Evolutionary conservation across 2,797 vertebrate species (phyloP).

Genomic region (Schizothorax lantsangensis): DNA sequence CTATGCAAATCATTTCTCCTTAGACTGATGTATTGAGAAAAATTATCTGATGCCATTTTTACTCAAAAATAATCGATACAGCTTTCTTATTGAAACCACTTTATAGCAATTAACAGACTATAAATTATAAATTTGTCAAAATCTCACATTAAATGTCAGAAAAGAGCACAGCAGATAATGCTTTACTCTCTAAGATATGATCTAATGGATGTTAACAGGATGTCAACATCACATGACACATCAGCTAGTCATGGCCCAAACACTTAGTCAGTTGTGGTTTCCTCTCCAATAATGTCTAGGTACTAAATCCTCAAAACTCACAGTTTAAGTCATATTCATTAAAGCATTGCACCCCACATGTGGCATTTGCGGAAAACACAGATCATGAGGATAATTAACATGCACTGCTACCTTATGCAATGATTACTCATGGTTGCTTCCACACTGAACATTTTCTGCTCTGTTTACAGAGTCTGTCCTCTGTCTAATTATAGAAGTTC

Average conservation of each 20-base stretch:
- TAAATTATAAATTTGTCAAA: background rate
- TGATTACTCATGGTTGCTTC: conserved; percentile 32
- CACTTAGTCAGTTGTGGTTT: background rate
- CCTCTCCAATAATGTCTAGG: background rate
- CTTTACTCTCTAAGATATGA: background rate
- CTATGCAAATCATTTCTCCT: background rate
- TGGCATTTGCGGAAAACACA: background rate
- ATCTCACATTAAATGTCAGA: background rate
- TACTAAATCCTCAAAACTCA: background rate
- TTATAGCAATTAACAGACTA: background rate
- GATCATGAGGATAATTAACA: conserved; percentile 61
- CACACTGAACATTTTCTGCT: conserved; percentile 14
- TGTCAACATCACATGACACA: background rate
- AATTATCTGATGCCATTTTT: background rate
- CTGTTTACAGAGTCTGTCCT: conserved; percentile 43
- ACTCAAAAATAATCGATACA: background rate
- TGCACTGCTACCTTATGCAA: conserved; percentile 42
- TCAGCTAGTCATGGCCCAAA: background rate
- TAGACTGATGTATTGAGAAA: too few species aligned
- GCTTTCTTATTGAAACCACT: background rate
- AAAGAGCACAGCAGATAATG: background rate
- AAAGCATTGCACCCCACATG: background rate
- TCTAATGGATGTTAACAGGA: background rate
- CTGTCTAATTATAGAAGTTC: conserved; percentile 49
- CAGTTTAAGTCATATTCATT: background rate